phyloP scores from a whole-genome alignment of 2,797 vertebrate genomes.

The Lycodopsis pacificus region DNA sequence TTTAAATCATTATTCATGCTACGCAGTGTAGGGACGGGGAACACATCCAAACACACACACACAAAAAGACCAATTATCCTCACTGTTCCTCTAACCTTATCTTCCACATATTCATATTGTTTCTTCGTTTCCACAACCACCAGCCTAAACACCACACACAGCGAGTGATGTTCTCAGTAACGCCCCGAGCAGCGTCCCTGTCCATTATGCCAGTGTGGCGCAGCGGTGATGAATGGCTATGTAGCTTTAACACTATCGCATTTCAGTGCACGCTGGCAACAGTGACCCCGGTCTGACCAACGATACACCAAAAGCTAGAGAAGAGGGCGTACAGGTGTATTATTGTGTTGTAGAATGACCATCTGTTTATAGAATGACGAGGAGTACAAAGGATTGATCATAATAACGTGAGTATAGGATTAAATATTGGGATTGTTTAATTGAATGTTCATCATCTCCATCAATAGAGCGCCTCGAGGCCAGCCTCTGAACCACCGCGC shows the following conservation, averaged over 20 bases:
- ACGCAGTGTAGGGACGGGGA: constrained; percentile 23
- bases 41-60: constrained; percentile 39
- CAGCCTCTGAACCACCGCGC: not conserved
- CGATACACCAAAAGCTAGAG: constrained; percentile 25
- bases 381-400: not conserved
- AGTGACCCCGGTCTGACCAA: constrained; percentile 46
- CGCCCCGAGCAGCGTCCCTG: constrained; percentile 30
- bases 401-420: not conserved
- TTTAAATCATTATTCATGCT: constrained; percentile 76
- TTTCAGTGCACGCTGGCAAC: constrained; percentile 46
- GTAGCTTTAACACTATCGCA: constrained; percentile 61
- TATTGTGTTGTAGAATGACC: constrained; percentile 4
- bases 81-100: constrained; percentile 63
- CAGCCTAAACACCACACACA: constrained; percentile 23
- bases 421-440: not conserved
- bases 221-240: constrained; percentile 59
- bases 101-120: constrained; percentile 50
- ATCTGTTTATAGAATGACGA: constrained; percentile 18
- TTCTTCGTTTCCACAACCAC: constrained; percentile 30
- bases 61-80: constrained; percentile 56
- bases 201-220: constrained; percentile 48
- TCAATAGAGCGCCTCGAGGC: not conserved
- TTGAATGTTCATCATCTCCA: not conserved
- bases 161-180: constrained; percentile 37
- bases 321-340: not conserved